Evolutionary conservation across 1,140 invertebrate species (phyloP).

Genomic region (Nephila pilipes): DNA sequence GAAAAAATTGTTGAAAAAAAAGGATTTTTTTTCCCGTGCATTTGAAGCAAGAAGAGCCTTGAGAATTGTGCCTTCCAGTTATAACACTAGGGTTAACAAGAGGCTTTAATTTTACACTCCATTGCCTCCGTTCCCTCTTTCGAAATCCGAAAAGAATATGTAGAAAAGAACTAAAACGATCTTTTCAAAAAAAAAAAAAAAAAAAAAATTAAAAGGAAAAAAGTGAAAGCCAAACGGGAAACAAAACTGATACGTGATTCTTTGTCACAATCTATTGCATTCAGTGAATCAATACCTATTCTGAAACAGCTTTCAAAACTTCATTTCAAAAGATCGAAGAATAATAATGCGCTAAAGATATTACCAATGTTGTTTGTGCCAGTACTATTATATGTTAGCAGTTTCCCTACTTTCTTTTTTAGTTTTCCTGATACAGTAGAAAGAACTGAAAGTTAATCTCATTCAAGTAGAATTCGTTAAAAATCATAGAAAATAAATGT

Average conservation of each 20-base stretch:
- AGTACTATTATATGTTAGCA: too few species aligned
- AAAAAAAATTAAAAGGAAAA: not conserved
- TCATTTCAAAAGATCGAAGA: not conserved
- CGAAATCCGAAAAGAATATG: not conserved
- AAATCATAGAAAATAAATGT: too few species aligned
- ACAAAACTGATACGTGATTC: not conserved
- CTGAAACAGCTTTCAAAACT: too few species aligned
- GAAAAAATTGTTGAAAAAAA: not conserved
- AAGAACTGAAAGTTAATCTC: too few species aligned
- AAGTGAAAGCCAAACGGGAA: too few species aligned
- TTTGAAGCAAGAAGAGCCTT: conserved; percentile 54
- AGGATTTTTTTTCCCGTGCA: conserved; percentile 18
- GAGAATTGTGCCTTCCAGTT: not conserved
- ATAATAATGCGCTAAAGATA: too few species aligned
- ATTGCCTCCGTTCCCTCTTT: conserved; percentile 5
- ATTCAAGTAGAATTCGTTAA: too few species aligned
- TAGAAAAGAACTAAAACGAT: not conserved
- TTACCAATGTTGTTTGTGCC: too few species aligned
- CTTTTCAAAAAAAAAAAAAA: not conserved
- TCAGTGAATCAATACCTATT: not conserved
- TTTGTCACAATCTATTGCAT: not conserved
- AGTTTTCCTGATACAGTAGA: too few species aligned
- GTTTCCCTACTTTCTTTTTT: too few species aligned
- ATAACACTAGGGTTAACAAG: not conserved
- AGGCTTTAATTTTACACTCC: conserved; percentile 72